A percentile compares a stretch with the other conserved stretches of the same genome.
These are phyloP conservation scores for Baryphthengus martii DNA, from an alignment of 2,113 vertebrate genomes.

Conservation along the genomic window DNA sequence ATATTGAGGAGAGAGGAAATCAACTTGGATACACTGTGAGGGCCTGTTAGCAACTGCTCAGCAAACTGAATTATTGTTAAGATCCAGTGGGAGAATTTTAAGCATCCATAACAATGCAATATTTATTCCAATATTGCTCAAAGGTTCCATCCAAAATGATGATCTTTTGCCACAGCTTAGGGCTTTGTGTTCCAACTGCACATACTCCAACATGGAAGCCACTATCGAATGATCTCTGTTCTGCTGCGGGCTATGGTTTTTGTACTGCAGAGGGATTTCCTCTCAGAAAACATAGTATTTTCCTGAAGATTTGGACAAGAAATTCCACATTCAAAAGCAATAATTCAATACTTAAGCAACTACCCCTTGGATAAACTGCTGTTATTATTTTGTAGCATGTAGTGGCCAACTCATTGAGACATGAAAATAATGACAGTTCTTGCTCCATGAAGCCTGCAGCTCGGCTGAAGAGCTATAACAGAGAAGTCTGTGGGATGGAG, in stretches of 20 bases:
- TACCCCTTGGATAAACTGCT: not conserved
- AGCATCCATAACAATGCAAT: not conserved
- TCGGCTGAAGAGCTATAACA: not conserved
- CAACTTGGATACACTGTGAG: not conserved
- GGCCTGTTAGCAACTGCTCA: not conserved
- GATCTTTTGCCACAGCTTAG: not conserved
- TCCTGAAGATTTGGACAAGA: not conserved
- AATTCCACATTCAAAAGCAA: constrained; percentile 5
- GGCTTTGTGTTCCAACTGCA: not conserved
- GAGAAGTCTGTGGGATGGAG: not conserved
- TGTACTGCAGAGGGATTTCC: not conserved
- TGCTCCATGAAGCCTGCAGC: not conserved
- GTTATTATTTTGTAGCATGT: not conserved
- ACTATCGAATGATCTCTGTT: not conserved
- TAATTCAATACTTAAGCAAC: not conserved
- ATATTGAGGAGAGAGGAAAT: not conserved
- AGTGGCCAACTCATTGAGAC: not conserved
- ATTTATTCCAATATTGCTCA: not conserved
- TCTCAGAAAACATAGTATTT: not conserved
- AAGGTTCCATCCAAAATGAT: not conserved
- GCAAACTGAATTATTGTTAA: not conserved
- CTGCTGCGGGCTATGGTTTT: not conserved
- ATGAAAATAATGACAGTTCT: not conserved
- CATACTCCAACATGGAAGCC: not conserved
- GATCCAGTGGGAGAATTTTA: not conserved